These are phyloP conservation scores for Meiosimyza platycephala DNA, from an alignment of 2,888 invertebrate genomes.

Conservation along the genomic window DNA sequence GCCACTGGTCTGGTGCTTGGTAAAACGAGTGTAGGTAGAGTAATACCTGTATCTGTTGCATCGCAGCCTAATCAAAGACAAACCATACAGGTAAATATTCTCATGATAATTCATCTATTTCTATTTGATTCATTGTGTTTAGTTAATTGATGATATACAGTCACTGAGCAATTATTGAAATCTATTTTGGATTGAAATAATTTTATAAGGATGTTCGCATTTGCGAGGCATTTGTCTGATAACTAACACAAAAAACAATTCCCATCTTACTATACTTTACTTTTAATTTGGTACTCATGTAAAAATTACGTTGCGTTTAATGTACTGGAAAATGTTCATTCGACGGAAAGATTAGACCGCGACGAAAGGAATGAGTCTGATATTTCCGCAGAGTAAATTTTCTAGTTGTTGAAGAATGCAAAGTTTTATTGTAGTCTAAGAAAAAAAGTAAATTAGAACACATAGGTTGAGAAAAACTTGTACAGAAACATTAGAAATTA, in stretches of 20 bases:
- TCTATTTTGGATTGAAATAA: slow-evolving; percentile 29
- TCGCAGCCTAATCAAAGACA: slow-evolving; percentile 69
- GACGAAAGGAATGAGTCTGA: too few relatives aligned
- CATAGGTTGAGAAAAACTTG: too few relatives aligned
- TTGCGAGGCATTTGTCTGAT: slow-evolving; percentile 26
- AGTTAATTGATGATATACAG: slow-evolving; percentile 16
- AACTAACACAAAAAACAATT: background rate
- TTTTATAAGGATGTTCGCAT: slow-evolving; percentile 24
- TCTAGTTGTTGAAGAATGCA: too few relatives aligned
- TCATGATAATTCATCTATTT: slow-evolving; percentile 6
- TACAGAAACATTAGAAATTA: too few relatives aligned
- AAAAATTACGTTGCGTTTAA: too few relatives aligned
- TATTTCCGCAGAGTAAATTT: too few relatives aligned
- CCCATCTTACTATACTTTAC: background rate
- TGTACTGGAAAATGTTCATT: too few relatives aligned
- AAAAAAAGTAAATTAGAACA: too few relatives aligned
- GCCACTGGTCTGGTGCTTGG: slow-evolving; percentile 70
- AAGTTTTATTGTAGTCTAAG: too few relatives aligned
- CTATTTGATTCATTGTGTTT: slow-evolving; percentile 5
- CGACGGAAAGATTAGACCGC: too few relatives aligned
- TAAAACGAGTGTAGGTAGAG: slow-evolving; percentile 73
- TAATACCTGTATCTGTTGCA: slow-evolving; percentile 76
- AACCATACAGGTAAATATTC: slow-evolving; percentile 69
- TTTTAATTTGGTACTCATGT: background rate
- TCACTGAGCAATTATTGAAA: slow-evolving; percentile 10